These are phyloP conservation scores for Pygmarrhopalites habei DNA, from an alignment of 1,140 invertebrate species.

Conservation along the genomic window DNA sequence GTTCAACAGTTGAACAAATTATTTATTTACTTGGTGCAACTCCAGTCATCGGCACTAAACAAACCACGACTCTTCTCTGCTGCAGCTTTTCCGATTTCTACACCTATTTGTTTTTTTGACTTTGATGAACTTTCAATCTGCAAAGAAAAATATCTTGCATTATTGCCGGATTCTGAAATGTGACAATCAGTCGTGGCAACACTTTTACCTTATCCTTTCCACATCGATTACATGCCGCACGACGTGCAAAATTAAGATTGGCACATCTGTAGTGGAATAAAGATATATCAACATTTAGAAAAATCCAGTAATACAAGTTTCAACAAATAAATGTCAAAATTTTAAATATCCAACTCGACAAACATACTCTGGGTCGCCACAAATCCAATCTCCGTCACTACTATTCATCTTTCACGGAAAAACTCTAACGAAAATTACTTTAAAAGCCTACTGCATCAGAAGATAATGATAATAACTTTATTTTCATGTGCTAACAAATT, in stretches of 20 bases:
- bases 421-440: no score
- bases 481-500: no score
- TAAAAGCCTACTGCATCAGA: no score
- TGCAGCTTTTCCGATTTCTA: conserved; percentile 94
- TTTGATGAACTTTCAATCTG: conserved; percentile 52
- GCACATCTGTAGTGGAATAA: conserved; percentile 59
- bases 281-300: not conserved
- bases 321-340: not conserved
- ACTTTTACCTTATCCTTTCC: conserved; percentile 59
- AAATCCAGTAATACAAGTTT: not conserved
- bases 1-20: no score
- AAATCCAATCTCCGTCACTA: conserved; percentile 38
- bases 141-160: no score
- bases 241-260: conserved; percentile 89
- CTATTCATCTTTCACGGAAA: not conserved
- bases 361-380: conserved; percentile 33
- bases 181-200: no score
- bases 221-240: conserved; percentile 85
- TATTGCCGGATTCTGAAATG: no score
- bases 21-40: conserved; percentile 75
- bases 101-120: conserved; percentile 79
- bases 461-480: no score
- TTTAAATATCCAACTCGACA: not conserved
- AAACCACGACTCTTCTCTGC: conserved; percentile 97
- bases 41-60: conserved; percentile 99